Conservation (phyloP, 1,140 invertebrate genomes). For the Drosophila lacertosa region DNA sequence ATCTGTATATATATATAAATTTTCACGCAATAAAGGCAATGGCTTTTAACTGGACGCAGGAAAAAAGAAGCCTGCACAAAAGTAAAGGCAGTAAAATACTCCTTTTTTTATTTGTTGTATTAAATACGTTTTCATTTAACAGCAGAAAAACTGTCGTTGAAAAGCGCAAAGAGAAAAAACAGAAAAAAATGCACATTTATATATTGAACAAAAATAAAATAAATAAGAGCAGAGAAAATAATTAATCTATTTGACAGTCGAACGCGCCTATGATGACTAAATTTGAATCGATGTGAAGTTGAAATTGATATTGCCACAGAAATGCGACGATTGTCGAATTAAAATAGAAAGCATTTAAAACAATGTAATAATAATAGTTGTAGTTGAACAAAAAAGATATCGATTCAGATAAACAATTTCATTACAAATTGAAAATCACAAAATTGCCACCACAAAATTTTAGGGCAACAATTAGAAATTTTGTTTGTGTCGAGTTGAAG, state of each 20-base stretch:
- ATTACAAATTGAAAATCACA: conserved; percentile 31
- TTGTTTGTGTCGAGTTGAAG: not conserved
- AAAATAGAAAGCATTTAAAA: not conserved
- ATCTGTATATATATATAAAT: conserved; percentile 53
- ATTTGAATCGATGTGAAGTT: conserved; percentile 21
- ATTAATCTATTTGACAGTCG: conserved; percentile 27
- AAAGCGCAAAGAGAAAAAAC: conserved; percentile 13
- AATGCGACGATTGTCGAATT: conserved; percentile 4
- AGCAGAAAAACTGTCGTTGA: conserved; percentile 8
- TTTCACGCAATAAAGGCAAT: conserved; percentile 70
- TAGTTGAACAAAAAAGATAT: not conserved
- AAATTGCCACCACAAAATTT: conserved; percentile 57
- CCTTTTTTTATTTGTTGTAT: no score
- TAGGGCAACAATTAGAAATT: conserved; percentile 50
- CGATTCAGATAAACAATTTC: conserved; percentile 6
- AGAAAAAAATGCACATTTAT: not conserved
- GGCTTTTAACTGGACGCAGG: conserved; percentile 36
- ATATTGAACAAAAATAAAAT: not conserved
- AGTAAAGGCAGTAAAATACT: conserved; percentile 50
- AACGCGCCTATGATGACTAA: conserved; percentile 21
- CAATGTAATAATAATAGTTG: not conserved
- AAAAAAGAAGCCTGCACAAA: conserved; percentile 26
- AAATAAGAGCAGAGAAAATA: not conserved
- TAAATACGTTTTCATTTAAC: conserved; percentile 48
- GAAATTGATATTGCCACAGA: conserved; percentile 1